Percentiles rank a stretch among this genome's conserved stretches.
Evolutionary conservation across 2,888 invertebrate species (phyloP).

Genomic region (Noctua fimbriata): DNA sequence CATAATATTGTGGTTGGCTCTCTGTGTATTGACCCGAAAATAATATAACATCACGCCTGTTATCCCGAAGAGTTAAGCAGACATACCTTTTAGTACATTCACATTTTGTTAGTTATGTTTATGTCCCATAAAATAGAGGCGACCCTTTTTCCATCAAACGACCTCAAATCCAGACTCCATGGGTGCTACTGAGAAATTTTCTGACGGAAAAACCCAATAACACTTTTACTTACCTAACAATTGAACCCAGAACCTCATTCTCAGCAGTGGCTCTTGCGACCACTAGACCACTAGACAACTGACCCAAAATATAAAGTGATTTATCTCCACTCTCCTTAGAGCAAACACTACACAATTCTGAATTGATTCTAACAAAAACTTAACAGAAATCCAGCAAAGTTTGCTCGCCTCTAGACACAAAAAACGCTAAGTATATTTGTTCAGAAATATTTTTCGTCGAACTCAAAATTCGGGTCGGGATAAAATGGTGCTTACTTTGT

Average conservation of each 20-base stretch:
- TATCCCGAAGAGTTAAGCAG: background rate
- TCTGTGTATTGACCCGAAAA: conserved; percentile 6
- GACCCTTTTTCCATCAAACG: background rate
- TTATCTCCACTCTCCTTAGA: conserved; percentile 14
- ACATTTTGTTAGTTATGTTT: background rate
- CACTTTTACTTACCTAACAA: background rate
- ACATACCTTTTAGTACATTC: background rate
- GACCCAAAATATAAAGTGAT: conserved; percentile 1
- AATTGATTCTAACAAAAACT: conserved; percentile 35
- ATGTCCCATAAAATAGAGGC: background rate
- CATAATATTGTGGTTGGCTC: background rate
- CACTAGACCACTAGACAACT: background rate
- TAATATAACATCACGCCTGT: background rate
- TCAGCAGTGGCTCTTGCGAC: background rate
- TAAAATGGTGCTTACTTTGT: conserved; percentile 33
- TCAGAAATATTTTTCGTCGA: conserved; percentile 24
- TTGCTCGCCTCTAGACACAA: conserved; percentile 16
- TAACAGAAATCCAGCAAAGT: conserved; percentile 15
- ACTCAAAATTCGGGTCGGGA: conserved; percentile 31
- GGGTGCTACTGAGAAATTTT: background rate
- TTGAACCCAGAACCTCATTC: background rate
- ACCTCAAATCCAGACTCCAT: background rate
- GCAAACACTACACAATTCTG: conserved; percentile 12
- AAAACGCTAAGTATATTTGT: conserved; percentile 31
- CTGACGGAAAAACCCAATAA: too few relatives aligned